Conservation (phyloP, 2,113 vertebrate species). For the Silurus meridionalis region DNA sequence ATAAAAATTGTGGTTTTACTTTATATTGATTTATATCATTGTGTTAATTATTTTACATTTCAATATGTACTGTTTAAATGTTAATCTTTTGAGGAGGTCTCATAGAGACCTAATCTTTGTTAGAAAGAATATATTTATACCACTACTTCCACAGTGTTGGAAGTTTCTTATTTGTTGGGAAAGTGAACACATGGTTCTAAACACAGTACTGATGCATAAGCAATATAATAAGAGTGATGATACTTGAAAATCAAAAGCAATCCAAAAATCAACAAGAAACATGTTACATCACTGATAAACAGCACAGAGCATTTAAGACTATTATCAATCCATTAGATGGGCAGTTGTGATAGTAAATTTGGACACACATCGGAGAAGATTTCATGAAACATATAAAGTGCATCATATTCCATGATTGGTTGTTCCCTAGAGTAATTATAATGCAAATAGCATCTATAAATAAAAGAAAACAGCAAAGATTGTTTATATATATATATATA, state of each 20-base stretch:
- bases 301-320: not conserved
- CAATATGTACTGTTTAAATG: constrained; percentile 30
- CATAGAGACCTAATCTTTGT: not conserved
- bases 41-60: constrained; percentile 25
- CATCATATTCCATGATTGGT: not conserved
- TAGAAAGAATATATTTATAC: not conserved
- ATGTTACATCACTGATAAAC: not conserved
- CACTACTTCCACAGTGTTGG: not conserved
- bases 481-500: not conserved
- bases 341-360: not conserved
- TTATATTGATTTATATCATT: constrained; percentile 34
- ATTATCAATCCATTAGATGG: not conserved
- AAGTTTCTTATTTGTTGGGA: not conserved
- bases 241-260: not conserved
- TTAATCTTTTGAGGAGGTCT: constrained; percentile 23
- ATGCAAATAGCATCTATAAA: not conserved
- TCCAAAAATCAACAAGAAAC: not conserved
- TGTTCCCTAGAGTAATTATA: not conserved
- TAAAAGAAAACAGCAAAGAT: not conserved
- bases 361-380: not conserved
- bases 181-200: not conserved
- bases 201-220: not conserved
- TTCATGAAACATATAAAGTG: too few relatives aligned
- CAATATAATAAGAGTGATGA: not conserved
- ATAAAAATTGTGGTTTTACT: not conserved